phyloP scores from a whole-genome alignment of 2,888 invertebrate genomes.

The Hyposoter didymator region DNA sequence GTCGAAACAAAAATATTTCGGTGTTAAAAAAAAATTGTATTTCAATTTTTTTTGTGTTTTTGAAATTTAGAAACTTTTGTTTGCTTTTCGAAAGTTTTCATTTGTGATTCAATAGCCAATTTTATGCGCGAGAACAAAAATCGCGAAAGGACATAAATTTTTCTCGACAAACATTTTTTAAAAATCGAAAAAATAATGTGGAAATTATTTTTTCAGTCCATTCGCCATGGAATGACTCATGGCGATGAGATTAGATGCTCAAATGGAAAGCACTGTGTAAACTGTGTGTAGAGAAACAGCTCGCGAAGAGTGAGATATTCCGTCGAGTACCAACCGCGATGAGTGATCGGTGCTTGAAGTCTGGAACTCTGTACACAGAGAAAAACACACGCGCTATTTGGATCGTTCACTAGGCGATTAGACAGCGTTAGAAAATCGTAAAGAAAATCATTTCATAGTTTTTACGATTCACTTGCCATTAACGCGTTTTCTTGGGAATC shows the following conservation, averaged over 20 bases:
- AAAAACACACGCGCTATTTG: slow-evolving; percentile 23
- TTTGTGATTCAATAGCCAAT: no score
- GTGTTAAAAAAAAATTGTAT: not conserved
- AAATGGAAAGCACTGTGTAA: slow-evolving; percentile 30
- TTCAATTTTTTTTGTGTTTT: not conserved
- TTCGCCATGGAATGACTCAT: slow-evolving; percentile 2
- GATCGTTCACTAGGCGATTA: slow-evolving; percentile 20
- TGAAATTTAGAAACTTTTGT: no score
- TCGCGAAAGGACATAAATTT: no score
- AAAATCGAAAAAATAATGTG: not conserved
- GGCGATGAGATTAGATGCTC: not conserved
- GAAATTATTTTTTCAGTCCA: not conserved
- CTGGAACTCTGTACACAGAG: slow-evolving; percentile 43
- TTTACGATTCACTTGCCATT: not conserved
- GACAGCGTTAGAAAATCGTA: not conserved
- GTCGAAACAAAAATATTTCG: no score
- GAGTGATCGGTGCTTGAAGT: slow-evolving; percentile 58
- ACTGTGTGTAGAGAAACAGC: not conserved
- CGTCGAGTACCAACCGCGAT: slow-evolving; percentile 57
- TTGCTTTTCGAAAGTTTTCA: no score
- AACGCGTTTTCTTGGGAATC: not conserved
- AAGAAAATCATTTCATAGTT: slow-evolving; percentile 32
- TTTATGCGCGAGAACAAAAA: no score
- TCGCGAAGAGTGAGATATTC: slow-evolving; percentile 49
- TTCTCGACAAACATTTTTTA: not conserved